Conservation (phyloP, 2,888 invertebrate species). For the Noctua janthe region DNA sequence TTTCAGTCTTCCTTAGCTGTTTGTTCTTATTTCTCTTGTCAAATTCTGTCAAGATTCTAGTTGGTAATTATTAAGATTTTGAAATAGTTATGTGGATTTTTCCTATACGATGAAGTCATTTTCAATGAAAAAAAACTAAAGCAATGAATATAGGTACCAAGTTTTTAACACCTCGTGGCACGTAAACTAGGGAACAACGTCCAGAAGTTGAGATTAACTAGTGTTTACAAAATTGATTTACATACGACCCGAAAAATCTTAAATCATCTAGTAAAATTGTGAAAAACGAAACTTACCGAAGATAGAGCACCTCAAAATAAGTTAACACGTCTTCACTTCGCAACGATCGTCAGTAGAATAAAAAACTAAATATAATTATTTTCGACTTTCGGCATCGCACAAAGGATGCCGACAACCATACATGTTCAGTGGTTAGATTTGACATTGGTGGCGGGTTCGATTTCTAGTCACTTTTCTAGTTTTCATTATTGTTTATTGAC, state of each 20-base stretch:
- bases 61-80: background rate
- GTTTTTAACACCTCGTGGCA: background rate
- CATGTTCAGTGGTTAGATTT: constrained; percentile 42
- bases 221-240: background rate
- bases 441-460: constrained; percentile 39
- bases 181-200: background rate
- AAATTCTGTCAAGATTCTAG: background rate
- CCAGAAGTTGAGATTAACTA: too few relatives aligned
- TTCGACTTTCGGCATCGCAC: constrained; percentile 63
- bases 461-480: constrained; percentile 3
- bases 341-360: constrained; percentile 38
- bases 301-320: constrained; percentile 5
- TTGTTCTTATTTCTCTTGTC: background rate
- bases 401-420: constrained; percentile 62
- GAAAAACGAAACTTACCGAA: constrained; percentile 40
- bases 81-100: background rate
- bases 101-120: background rate
- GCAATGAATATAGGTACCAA: accelerated
- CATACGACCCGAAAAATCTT: background rate
- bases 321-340: constrained; percentile 7
- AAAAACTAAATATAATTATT: constrained; percentile 22
- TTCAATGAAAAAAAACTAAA: background rate
- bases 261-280: background rate
- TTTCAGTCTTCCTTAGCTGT: background rate
- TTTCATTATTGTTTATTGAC: background rate